Base-by-base conservation (phyloP, 2,888 invertebrate genomes). In the Disparrhopalites patrizii region DNA sequence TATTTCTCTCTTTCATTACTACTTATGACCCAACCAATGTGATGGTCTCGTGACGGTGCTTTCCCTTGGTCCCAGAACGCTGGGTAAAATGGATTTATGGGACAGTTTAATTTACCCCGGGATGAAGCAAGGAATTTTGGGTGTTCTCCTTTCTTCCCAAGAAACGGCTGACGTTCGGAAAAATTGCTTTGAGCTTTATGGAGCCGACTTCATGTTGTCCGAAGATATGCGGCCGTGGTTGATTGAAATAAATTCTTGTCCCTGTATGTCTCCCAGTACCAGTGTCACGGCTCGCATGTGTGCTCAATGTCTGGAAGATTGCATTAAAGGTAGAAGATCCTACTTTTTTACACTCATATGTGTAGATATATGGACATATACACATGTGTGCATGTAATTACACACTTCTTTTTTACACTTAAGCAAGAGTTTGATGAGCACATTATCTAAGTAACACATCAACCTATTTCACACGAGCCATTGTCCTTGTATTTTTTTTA, bases 171-270 rank as follows among this genome's bases (percentile, higher is more conserved):
- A 81, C 38, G 80, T 84, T 23, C 82, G 86, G 68, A 85, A 85
- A 76, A 89, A 90, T 76, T 87, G 89, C 65, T 95, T 93, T 79
- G 94, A 95, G 79, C 78, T 93, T 38, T 94, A 91, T 77, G 95
- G 94, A 5, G 93, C 93, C 61, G 95, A 96, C 80, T 95, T 95
- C 78, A 88, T 95, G 83, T 79, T 95, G 40, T 89, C 90, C 65
- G 88, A 92, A 76, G 87, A 91, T 76, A 90, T 86, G 75, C 84
- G 86, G 69, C 93, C 93, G 0, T 93, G 93, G 88, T 81, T 95
- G 68, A 90, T 96, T 75, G 95, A 96, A 82, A 93, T 95, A 72
- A 95, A 96, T 81, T 89, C 91, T 1, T 88, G 88, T 77, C 94
- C 94, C 0, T 89, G 92, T 65, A 85, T 95, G 80, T 83, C 87